Evolutionary conservation across 1,140 invertebrate species (phyloP).

Genomic region (Aplysia californica): DNA sequence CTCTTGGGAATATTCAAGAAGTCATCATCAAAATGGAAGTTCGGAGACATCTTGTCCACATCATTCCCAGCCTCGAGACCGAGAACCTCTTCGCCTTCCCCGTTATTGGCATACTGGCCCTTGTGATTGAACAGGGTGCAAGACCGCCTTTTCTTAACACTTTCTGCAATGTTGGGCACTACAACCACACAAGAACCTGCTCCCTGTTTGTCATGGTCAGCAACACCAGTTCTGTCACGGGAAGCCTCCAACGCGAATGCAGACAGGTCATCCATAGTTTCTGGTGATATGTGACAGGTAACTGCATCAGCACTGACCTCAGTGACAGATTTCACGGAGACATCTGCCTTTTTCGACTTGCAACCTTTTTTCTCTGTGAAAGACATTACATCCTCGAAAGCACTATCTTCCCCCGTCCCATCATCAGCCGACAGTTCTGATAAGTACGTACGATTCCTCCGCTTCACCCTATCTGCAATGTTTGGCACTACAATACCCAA

Average conservation of each 20-base stretch:
- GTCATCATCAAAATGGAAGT: no score
- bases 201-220: no score
- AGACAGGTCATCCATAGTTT: no score
- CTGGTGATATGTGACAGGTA: no score
- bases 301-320: no score
- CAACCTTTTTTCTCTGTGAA: no score
- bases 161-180: conserved; percentile 23
- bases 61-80: not conserved
- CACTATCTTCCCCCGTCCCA: not conserved
- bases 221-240: no score
- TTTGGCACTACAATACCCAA: not conserved
- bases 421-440: not conserved
- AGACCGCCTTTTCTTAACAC: conserved; percentile 20
- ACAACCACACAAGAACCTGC: not conserved
- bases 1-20: no score
- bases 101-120: conserved; percentile 22
- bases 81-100: not conserved
- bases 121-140: conserved; percentile 24
- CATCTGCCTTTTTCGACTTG: no score
- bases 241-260: no score
- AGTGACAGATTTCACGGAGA: no score
- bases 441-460: not conserved
- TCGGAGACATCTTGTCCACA: no score
- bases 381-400: not conserved
- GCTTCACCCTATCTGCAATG: conserved; percentile 24